Percentiles rank a stretch among this genome's conserved stretches.
These are phyloP conservation scores for Drosophila takahashii DNA, from an alignment of 1,140 invertebrate species.

Conservation along the genomic window DNA sequence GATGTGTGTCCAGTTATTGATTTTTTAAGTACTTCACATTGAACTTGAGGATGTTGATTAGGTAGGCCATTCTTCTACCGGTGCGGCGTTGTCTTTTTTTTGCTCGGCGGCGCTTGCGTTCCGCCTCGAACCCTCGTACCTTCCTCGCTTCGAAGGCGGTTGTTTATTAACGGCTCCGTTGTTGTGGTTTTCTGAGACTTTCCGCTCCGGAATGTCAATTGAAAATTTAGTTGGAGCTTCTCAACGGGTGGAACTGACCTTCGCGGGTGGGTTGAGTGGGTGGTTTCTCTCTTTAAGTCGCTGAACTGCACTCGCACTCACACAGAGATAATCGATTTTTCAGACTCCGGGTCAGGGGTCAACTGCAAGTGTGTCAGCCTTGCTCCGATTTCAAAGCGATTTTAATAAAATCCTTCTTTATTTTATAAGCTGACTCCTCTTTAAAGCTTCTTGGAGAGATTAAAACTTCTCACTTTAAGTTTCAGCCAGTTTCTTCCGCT, in stretches of 20 bases:
- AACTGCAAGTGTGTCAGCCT: slow-evolving; percentile 46
- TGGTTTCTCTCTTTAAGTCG: slow-evolving; percentile 10
- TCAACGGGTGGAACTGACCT: slow-evolving; percentile 43
- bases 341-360: slow-evolving; percentile 19
- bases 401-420: neutral
- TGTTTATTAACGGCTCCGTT: slow-evolving; percentile 77
- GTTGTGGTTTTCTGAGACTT: slow-evolving; percentile 70
- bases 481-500: slow-evolving; percentile 41
- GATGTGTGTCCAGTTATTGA: slow-evolving; percentile 65
- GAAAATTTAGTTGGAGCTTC: neutral
- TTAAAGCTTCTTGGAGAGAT: neutral
- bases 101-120: slow-evolving; percentile 49
- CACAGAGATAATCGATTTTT: slow-evolving; percentile 44
- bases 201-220: slow-evolving; percentile 42
- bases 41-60: slow-evolving; percentile 84
- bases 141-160: slow-evolving; percentile 37
- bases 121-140: slow-evolving; percentile 53
- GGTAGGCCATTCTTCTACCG: slow-evolving; percentile 83
- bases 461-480: slow-evolving; percentile 3
- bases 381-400: neutral
- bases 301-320: slow-evolving; percentile 7
- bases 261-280: slow-evolving; percentile 10
- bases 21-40: slow-evolving; percentile 84
- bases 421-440: neutral
- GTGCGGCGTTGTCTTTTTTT: slow-evolving; percentile 77